phyloP scores from a whole-genome alignment of 2,113 vertebrate species.

The Penelope pileata region DNA sequence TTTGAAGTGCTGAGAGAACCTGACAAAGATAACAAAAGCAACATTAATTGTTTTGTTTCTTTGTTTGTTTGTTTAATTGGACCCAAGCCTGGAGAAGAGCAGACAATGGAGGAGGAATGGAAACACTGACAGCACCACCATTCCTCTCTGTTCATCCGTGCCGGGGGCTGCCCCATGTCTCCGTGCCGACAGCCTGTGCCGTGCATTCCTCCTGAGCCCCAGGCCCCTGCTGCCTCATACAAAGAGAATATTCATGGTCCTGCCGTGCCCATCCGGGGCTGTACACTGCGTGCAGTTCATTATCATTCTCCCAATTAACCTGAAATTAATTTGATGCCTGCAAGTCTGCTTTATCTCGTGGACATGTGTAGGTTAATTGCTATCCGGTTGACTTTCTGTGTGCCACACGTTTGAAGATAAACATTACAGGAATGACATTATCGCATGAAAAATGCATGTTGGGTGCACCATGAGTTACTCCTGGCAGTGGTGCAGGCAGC shows the following conservation, averaged over 20 bases:
- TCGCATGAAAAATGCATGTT: not conserved
- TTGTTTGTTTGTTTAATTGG: rapidly evolving
- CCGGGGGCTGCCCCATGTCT: not conserved
- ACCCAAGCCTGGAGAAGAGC: not conserved
- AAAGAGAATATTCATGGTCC: not conserved
- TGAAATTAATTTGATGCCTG: not conserved
- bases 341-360: not conserved
- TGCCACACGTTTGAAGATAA: not conserved
- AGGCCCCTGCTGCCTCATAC: not conserved
- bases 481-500: not conserved
- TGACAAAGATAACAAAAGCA: not conserved
- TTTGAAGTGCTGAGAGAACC: not conserved
- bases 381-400: not conserved
- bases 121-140: not conserved
- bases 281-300: not conserved
- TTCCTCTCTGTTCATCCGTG: not conserved
- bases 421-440: not conserved
- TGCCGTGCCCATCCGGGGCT: not conserved
- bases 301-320: not conserved
- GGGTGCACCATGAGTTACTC: not conserved
- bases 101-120: not conserved
- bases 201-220: not conserved
- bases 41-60: not conserved
- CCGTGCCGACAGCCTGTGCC: not conserved
- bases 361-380: not conserved